Percentiles rank a stretch among this genome's conserved stretches.
phyloP scores from a whole-genome alignment of 2,113 vertebrate genomes.

The Neogale vison region DNA sequence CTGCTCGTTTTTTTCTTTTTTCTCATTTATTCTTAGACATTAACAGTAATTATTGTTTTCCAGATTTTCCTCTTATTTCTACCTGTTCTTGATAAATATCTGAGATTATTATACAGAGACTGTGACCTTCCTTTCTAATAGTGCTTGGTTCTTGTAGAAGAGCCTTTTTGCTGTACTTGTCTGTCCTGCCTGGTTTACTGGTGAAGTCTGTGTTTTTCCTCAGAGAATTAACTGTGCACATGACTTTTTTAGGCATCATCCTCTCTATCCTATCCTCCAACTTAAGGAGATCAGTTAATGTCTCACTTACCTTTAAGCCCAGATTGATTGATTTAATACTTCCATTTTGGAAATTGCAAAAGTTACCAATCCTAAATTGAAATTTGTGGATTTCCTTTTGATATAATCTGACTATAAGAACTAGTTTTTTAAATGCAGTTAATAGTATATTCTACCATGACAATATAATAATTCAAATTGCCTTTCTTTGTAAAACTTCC shows the following conservation, averaged over 20 bases:
- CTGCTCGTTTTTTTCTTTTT: rapidly evolving
- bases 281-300: not conserved
- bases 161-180: not conserved
- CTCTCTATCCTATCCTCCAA: not conserved
- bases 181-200: not conserved
- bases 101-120: not conserved
- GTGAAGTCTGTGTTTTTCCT: not conserved
- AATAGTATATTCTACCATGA: not conserved
- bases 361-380: not conserved
- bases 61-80: not conserved
- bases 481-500: conserved; percentile 18
- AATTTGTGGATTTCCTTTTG: not conserved
- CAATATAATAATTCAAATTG: not conserved
- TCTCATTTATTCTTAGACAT: not conserved
- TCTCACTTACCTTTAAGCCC: not conserved
- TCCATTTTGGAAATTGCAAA: not conserved
- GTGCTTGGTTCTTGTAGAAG: not conserved
- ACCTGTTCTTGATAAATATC: not conserved
- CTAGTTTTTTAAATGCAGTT: not conserved
- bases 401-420: not conserved
- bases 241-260: not conserved
- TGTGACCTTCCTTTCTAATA: not conserved
- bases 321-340: not conserved
- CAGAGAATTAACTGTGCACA: not conserved
- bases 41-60: not conserved